phyloP scores from a whole-genome alignment of 2,797 vertebrate genomes.

The Valencia hispanica region DNA sequence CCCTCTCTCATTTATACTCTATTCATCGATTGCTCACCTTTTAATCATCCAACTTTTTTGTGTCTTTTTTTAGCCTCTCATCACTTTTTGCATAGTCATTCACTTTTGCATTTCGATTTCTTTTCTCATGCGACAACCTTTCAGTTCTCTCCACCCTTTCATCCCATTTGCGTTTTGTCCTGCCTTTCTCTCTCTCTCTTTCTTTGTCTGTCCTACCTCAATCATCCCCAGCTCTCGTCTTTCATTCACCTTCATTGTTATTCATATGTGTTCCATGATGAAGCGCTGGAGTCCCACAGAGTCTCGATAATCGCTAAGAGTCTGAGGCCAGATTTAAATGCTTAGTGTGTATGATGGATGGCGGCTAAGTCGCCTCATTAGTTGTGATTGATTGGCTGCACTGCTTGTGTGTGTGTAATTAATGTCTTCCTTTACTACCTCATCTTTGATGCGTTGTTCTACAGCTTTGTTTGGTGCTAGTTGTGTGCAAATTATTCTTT shows the following conservation, averaged over 20 bases:
- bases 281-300: conserved; percentile 61
- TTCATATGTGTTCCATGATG: conserved; percentile 70
- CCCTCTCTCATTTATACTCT: background rate
- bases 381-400: conserved; percentile 72
- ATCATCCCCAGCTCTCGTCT: conserved; percentile 50
- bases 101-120: conserved; percentile 56
- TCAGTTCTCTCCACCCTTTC: conserved; percentile 53
- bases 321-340: conserved; percentile 74
- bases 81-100: conserved; percentile 54
- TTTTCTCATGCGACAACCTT: conserved; percentile 51
- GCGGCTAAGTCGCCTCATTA: conserved; percentile 73
- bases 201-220: conserved; percentile 29
- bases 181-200: conserved; percentile 13
- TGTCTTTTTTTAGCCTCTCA: conserved; percentile 31
- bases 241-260: conserved; percentile 73
- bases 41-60: conserved; percentile 35
- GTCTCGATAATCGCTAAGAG: conserved; percentile 69
- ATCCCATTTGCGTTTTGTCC: conserved; percentile 56
- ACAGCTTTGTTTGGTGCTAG: conserved; percentile 38
- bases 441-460: conserved; percentile 43
- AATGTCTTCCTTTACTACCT: conserved; percentile 63
- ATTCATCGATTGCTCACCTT: conserved; percentile 26
- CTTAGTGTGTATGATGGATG: conserved; percentile 75
- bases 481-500: conserved; percentile 30
- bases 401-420: conserved; percentile 65